Conservation (phyloP, 2,888 invertebrate species). For the Tortrix viridana region DNA sequence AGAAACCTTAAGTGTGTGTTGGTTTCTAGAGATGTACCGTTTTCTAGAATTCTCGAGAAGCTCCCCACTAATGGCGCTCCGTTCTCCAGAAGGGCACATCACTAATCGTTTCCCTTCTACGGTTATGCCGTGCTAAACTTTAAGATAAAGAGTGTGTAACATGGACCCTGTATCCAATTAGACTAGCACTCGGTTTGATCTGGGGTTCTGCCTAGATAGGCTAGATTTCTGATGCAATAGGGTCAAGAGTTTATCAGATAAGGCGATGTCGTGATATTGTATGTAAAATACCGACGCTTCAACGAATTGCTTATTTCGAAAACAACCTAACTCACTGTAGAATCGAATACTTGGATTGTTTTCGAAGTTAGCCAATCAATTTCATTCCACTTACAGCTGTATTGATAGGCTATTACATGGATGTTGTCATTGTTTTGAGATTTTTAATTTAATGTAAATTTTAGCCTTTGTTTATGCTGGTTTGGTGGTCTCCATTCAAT, state of each 20-base stretch:
- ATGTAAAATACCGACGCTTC: constrained; percentile 62
- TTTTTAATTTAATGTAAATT: constrained; percentile 1
- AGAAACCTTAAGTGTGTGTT: too few species aligned
- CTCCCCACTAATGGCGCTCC: too few species aligned
- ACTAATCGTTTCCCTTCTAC: background rate
- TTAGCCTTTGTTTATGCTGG: background rate
- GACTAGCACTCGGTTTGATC: constrained; percentile 15
- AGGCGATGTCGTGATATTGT: constrained; percentile 64
- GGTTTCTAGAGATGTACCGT: too few species aligned
- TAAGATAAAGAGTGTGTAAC: background rate
- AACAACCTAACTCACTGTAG: too few species aligned
- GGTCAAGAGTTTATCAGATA: constrained; percentile 63
- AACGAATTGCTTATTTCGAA: too few species aligned
- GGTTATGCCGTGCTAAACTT: background rate
- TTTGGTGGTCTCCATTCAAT: background rate
- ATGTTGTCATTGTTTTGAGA: too few species aligned
- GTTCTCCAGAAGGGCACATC: too few species aligned
- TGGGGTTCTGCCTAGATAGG: constrained; percentile 5
- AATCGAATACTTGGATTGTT: too few species aligned
- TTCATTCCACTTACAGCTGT: constrained; percentile 51
- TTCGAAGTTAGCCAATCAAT: constrained; percentile 35
- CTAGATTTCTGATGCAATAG: constrained; percentile 51
- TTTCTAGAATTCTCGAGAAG: too few species aligned
- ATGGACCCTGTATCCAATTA: constrained; percentile 3
- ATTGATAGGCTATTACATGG: constrained; percentile 39